Percentiles rank a stretch among this genome's conserved stretches.
Evolutionary conservation across 2,797 vertebrate genomes (phyloP).

Genomic region (Neomorphus geoffroyi): DNA sequence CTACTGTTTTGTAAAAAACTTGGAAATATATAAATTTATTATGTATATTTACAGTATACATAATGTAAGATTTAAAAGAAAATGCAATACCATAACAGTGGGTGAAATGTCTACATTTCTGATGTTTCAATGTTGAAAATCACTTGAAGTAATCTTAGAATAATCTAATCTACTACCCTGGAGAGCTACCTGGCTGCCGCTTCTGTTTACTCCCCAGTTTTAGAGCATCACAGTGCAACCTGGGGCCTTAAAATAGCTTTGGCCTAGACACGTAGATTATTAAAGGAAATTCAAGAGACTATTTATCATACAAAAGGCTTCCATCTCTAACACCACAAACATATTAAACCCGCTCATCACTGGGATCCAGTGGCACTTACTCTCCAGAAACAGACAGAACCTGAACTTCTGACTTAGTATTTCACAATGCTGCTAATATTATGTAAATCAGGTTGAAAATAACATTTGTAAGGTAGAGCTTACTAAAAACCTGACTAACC

Average conservation of each 20-base stretch:
- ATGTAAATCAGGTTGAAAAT: too few relatives aligned
- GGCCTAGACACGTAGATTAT: neutral
- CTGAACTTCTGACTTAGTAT: neutral
- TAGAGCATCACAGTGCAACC: neutral
- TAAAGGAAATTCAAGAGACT: neutral
- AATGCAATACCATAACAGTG: neutral
- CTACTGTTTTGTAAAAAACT: neutral
- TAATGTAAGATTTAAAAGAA: neutral
- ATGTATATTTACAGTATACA: neutral
- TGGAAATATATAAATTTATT: neutral
- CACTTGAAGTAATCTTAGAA: neutral
- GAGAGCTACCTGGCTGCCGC: neutral
- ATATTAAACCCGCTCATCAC: neutral
- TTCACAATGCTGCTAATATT: neutral
- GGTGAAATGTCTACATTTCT: neutral
- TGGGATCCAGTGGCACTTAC: neutral
- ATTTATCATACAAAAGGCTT: neutral
- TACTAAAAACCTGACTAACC: neutral
- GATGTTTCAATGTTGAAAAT: neutral
- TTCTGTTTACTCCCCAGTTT: neutral
- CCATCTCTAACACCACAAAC: neutral
- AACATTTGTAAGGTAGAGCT: neutral
- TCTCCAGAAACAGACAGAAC: neutral
- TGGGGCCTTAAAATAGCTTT: neutral
- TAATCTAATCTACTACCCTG: neutral